Evolutionary conservation across 2,113 vertebrate genomes (phyloP), one percentile per base, ranked within the genome.

Genomic region (Lethenteron camtschaticum): DNA sequence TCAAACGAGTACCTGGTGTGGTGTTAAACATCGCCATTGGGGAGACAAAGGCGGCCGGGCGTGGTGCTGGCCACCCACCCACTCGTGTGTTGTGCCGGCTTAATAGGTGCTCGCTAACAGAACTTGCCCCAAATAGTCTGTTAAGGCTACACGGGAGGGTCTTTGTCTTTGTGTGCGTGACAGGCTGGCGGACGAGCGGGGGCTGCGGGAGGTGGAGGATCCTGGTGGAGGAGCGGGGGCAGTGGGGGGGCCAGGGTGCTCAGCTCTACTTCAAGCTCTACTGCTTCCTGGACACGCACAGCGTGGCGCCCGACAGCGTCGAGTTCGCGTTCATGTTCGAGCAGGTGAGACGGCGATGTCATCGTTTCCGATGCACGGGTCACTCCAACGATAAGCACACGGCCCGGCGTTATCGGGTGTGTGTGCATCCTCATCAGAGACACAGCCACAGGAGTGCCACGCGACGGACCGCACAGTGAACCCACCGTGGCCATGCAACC

Each of bases 301-400:
- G 79, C 0, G 88, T 99, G 70, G 86, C 88, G 12, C 84, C 82
- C 76, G 90, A 96, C 75, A 90, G 92, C 0, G 89, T 99, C 79
- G 94, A 99, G 78, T 99, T 95, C 10, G 92, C 89, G 1, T 96
- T 96, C 78, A 96, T 96, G 87, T 96, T 96, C 75, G 92, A 96
- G 58, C 90, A 99, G 89, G 94, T 99, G 73, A 74, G 57, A 10
- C 60, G 3, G 56, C 41, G 41, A 16, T 10, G 12, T 56, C 41
- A 13, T 58, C 41, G n/a, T 68, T 2, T 68, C 24, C n/a, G 10
- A 9, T 24, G n/a, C 9, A 68, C 24, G 9, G 63, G 11, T 11
- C n/a, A 24, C 24, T 24, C 63, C n/a, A 68, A 68, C 41, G 41
- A 41, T 41, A 1, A 41, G 41, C 41, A 7, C 2, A 68, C 63